A percentile compares a stretch with the other conserved stretches of the same genome.
phyloP scores from a whole-genome alignment of 2,888 invertebrate genomes.

The Sminthurinus aureus region DNA sequence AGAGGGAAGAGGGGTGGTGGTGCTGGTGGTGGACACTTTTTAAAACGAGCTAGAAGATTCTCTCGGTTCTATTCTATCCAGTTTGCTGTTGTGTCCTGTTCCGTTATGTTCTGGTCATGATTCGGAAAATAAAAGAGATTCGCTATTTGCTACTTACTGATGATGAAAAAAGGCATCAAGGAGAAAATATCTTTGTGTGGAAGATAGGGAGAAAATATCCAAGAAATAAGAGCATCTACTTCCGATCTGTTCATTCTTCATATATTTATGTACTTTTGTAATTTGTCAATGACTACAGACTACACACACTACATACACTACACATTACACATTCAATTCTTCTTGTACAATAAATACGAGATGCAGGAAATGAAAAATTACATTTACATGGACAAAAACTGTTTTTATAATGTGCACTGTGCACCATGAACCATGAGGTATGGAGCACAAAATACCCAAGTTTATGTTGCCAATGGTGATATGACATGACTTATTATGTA shows the following conservation, averaged over 20 bases:
- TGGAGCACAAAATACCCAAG: no score
- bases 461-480: no score
- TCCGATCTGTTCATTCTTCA: slow-evolving; percentile 7
- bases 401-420: no score
- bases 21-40: not conserved
- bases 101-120: slow-evolving; percentile 4
- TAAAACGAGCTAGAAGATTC: not conserved
- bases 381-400: no score
- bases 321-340: no score
- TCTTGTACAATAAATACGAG: no score
- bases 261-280: slow-evolving; percentile 47
- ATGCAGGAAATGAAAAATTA: no score
- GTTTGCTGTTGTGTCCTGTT: not conserved
- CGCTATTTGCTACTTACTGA: no score
- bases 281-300: slow-evolving; percentile 52
- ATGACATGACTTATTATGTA: no score
- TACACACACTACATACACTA: no score
- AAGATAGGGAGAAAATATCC: slow-evolving; percentile 5
- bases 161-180: not conserved
- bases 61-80: not conserved
- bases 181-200: not conserved
- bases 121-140: not conserved
- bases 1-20: slow-evolving; percentile 25
- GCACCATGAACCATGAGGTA: no score
- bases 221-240: not conserved